Base-by-base conservation (phyloP, 2,113 vertebrate species). In the Centropristis striata region DNA sequence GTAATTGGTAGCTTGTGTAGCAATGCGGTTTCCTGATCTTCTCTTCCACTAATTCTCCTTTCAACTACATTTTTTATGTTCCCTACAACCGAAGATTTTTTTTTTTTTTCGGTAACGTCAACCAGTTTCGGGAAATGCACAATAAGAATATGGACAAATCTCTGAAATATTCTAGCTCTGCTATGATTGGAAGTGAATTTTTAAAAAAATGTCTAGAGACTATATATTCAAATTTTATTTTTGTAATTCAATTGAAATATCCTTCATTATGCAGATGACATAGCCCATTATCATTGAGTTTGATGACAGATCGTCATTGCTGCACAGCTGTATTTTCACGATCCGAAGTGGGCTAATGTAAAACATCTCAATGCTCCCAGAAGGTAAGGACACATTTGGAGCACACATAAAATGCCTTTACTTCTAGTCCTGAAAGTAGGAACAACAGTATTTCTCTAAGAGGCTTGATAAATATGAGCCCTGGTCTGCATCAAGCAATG, bases 41-140 rank as follows among this genome's bases (percentile, higher is more conserved):
- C 54, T 41, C 64, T 58, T 42, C 42, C 27, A 25, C 23, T 71
- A 71, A 66, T 74, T 67, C 60, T 46, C 64, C 25, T 78, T 79
- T 78, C 58, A 71, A 36, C 20, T 25, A 6, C 57, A 46, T 25
- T 41, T 25, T 67, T 63, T 32, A 78, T 75, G 54, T 78, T 65
- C 53, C 37, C 41, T 39, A 23, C 2, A 59, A 59, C 20, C n/a
- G 46, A 41, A 27, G n/a, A 51, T 32, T 3, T 28, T 27, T 50
- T 64, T 61, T 28, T 41, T 32, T 64, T n/a, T n/a, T n/a, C n/a
- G n/a, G 39, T 66, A 42, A 58, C 27, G 72, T 70, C 46, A 46
- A 25, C 15, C 54, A 39, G 28, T 75, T 9, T 71, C 75, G 47
- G 50, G 58, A 61, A 75, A 61, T 54, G 11, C 16, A 47, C 21